Evolutionary conservation across 2,888 invertebrate genomes (phyloP).

Genomic region (Clanis bilineata): DNA sequence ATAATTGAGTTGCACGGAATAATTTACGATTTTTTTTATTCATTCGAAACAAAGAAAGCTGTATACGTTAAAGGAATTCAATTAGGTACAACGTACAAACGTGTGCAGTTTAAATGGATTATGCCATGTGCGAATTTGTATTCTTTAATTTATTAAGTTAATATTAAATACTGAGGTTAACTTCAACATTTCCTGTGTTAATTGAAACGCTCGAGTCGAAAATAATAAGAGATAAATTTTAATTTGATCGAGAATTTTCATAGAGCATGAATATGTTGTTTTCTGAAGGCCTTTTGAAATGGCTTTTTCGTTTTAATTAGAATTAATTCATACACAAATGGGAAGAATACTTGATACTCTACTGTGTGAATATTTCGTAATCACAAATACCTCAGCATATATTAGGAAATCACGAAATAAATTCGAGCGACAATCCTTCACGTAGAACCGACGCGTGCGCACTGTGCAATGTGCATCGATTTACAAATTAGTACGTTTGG

Average conservation of each 20-base stretch:
- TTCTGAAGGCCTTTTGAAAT: no score
- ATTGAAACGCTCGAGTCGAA: background rate
- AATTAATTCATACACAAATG: background rate
- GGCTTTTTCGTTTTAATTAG: background rate
- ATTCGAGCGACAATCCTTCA: background rate
- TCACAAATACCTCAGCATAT: no score
- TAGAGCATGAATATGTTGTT: background rate
- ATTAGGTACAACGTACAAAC: constrained; percentile 19
- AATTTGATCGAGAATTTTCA: background rate
- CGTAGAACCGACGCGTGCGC: background rate
- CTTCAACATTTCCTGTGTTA: background rate
- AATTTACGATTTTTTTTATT: constrained; percentile 28
- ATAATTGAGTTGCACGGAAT: constrained; percentile 43
- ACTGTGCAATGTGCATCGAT: no score
- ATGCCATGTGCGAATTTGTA: constrained; percentile 4
- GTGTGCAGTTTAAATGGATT: constrained; percentile 11
- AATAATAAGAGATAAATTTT: background rate
- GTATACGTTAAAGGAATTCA: constrained; percentile 18
- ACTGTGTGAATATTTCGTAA: no score
- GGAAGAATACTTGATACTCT: no score
- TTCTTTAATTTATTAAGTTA: constrained; percentile 4
- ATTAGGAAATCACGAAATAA: no score
- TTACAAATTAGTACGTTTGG: no score
- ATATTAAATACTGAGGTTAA: background rate
- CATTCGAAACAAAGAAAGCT: constrained; percentile 17